Conservation (phyloP, 2,797 vertebrate genomes). For the Pseudopleuronectes americanus region DNA sequence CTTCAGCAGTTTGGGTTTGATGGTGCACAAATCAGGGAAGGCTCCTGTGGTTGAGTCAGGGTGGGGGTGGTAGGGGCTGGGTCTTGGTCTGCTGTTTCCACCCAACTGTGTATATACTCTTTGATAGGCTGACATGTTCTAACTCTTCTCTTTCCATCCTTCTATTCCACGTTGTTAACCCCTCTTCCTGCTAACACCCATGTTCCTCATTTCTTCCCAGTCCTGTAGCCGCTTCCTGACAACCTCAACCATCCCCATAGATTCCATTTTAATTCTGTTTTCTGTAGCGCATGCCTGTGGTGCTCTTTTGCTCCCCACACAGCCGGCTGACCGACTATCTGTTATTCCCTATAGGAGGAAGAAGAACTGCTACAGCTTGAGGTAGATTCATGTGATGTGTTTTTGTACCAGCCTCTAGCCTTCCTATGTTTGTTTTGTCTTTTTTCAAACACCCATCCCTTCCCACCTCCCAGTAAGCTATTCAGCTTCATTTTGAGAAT, state of each 20-base stretch:
- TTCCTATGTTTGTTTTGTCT: conserved; percentile 28
- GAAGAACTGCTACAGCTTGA: conserved; percentile 86
- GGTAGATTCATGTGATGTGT: conserved; percentile 76
- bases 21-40: conserved; percentile 45
- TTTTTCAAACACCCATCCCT: conserved; percentile 7
- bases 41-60: conserved; percentile 24
- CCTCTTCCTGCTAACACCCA: conserved; percentile 53
- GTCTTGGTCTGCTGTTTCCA: conserved; percentile 31
- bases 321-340: conserved; percentile 71
- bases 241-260: conserved; percentile 52
- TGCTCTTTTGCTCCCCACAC: conserved; percentile 60
- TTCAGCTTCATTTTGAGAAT: no score
- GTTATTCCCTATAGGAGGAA: conserved; percentile 83
- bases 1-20: conserved; percentile 62
- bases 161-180: conserved; percentile 8
- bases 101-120: conserved; percentile 25
- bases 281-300: conserved; percentile 59
- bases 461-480: neutral
- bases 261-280: conserved; percentile 42
- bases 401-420: conserved; percentile 5
- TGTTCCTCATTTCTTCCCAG: conserved; percentile 70
- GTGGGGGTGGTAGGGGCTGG: conserved; percentile 8
- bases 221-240: conserved; percentile 70
- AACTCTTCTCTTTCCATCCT: neutral
- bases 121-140: neutral